phyloP scores from a whole-genome alignment of 1,140 invertebrate species.

The Neodiprion fabricii region DNA sequence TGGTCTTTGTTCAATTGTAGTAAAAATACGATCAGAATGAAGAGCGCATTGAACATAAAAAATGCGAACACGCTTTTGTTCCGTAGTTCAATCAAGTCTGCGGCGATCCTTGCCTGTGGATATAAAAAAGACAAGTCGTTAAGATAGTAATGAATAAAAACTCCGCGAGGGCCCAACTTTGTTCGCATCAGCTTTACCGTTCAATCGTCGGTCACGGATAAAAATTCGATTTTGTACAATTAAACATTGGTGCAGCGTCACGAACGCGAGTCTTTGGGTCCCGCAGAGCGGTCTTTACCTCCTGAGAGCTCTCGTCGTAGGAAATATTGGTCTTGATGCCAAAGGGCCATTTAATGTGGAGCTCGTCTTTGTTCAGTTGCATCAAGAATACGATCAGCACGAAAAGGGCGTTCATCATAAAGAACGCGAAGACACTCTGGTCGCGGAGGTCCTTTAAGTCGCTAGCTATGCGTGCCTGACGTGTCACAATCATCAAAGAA shows the following conservation, averaged over 20 bases:
- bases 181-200: neutral
- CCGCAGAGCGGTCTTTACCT: constrained; percentile 74
- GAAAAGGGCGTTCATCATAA: constrained; percentile 98
- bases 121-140: constrained; percentile 38
- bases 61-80: constrained; percentile 98
- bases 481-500: neutral
- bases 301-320: constrained; percentile 83
- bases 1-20: constrained; percentile 98
- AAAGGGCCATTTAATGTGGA: constrained; percentile 93
- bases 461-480: constrained; percentile 85
- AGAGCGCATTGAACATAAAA: constrained; percentile 99
- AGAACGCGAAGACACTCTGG: constrained; percentile 94
- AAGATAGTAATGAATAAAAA: constrained; percentile 39
- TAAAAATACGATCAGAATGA: constrained; percentile 97
- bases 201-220: neutral
- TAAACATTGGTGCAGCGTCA: neutral
- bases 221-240: neutral
- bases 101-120: constrained; percentile 82
- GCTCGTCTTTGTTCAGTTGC: constrained; percentile 93
- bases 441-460: constrained; percentile 93
- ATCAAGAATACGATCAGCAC: constrained; percentile 97
- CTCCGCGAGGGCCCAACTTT: constrained; percentile 23
- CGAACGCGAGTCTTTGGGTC: constrained; percentile 26
- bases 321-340: constrained; percentile 94
- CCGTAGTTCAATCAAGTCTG: constrained; percentile 88